phyloP scores from a whole-genome alignment of 2,888 invertebrate species.

The Drosophila recens region DNA sequence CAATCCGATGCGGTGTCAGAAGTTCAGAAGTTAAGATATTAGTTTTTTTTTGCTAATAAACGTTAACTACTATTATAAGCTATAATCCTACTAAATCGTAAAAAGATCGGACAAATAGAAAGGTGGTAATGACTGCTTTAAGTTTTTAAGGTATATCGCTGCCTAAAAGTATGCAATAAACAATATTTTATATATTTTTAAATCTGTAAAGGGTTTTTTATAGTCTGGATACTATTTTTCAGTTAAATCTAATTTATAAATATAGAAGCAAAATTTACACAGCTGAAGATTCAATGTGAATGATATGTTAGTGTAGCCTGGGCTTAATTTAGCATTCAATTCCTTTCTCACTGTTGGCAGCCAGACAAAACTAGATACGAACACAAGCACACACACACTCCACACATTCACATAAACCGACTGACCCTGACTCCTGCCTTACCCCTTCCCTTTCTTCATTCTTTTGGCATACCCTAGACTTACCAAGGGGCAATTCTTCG shows the following conservation, averaged over 20 bases:
- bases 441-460: neutral
- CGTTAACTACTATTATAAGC: too few species aligned
- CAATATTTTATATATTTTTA: too few species aligned
- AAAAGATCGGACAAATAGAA: too few species aligned
- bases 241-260: neutral
- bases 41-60: too few species aligned
- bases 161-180: too few species aligned
- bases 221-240: neutral
- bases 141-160: too few species aligned
- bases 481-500: slow-evolving; percentile 85
- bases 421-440: slow-evolving; percentile 30
- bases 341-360: slow-evolving; percentile 42
- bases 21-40: too few species aligned
- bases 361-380: slow-evolving; percentile 27
- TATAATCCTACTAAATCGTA: too few species aligned
- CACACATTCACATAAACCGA: slow-evolving; percentile 9
- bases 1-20: too few species aligned
- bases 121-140: too few species aligned
- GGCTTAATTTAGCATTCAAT: slow-evolving; percentile 19
- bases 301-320: slow-evolving; percentile 23
- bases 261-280: neutral
- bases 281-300: slow-evolving; percentile 11
- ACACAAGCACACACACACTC: slow-evolving; percentile 6
- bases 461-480: slow-evolving; percentile 50
- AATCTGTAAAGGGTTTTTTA: too few species aligned